phyloP scores from a whole-genome alignment of 2,113 vertebrate species.

The Lamprologus lemairii region DNA sequence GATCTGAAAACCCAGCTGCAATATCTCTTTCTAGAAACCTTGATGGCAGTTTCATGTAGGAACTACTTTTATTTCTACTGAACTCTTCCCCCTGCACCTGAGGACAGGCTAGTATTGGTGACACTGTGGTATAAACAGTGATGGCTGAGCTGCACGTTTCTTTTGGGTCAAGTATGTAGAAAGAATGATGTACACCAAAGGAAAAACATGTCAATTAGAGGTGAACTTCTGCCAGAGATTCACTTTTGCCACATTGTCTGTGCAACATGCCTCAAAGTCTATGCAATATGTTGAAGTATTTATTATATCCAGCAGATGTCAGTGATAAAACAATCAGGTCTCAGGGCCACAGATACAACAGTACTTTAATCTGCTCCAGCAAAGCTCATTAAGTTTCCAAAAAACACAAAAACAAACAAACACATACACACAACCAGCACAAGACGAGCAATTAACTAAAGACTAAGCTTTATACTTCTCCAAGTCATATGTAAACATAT shows the following conservation, averaged over 20 bases:
- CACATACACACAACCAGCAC: not conserved
- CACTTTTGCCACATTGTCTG: not conserved
- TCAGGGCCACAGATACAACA: not conserved
- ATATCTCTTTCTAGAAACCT: not conserved
- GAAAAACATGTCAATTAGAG: not conserved
- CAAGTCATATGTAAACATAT: not conserved
- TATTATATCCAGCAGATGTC: constrained; percentile 20
- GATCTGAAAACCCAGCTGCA: not conserved
- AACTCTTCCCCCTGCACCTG: not conserved
- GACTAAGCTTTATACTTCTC: not conserved
- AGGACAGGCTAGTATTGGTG: fast-evolving
- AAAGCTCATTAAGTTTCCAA: not conserved
- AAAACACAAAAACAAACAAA: not conserved
- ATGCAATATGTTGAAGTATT: not conserved
- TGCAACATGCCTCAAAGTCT: not conserved
- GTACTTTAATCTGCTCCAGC: not conserved
- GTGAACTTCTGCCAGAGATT: not conserved
- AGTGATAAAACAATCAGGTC: not conserved
- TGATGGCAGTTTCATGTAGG: fast-evolving
- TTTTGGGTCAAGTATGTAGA: not conserved
- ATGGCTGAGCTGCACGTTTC: not conserved
- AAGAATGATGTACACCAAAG: not conserved
- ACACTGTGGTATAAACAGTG: not conserved
- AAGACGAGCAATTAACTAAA: not conserved
- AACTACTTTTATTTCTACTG: not conserved